Evolutionary conservation across 2,113 vertebrate genomes (phyloP).

Genomic region (Sus scrofa): T2T-Sscrofa CM000820.6:91681501-91682000

Average conservation of each 20-base stretch:
- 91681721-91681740: not conserved
- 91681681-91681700: not conserved
- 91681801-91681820: not conserved
- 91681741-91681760: not conserved
- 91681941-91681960: too few relatives aligned
- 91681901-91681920: too few relatives aligned
- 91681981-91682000: too few relatives aligned
- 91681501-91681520: not conserved
- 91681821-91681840: not conserved
- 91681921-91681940: too few relatives aligned
- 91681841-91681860: not conserved
- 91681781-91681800: not conserved
- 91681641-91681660: not conserved
- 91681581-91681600: not conserved
- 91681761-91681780: not conserved
- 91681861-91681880: constrained; percentile 24
- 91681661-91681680: not conserved
- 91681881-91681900: too few relatives aligned
- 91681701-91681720: not conserved
- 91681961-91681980: too few relatives aligned
- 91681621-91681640: not conserved
- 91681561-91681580: not conserved
- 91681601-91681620: not conserved
- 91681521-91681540: not conserved
- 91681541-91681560: not conserved